These are phyloP conservation scores for Alentia gelatinosa DNA, from an alignment of 2,888 invertebrate species.

Conservation along the genomic window DNA sequence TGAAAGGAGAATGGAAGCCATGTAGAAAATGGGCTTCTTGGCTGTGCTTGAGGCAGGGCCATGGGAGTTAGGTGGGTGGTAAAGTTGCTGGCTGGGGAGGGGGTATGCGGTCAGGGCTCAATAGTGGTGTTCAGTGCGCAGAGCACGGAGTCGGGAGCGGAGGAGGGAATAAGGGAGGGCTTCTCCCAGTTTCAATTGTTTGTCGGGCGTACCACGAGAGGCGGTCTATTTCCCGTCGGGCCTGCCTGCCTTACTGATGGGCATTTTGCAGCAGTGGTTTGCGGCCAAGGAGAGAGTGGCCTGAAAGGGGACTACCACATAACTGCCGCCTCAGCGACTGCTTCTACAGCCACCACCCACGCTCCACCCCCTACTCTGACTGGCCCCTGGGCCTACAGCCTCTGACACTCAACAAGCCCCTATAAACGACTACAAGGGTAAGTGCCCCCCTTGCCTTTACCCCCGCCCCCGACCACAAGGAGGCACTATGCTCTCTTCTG, in stretches of 20 bases:
- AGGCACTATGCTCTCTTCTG: neutral
- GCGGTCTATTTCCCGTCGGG: slow-evolving; percentile 35
- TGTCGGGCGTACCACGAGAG: neutral
- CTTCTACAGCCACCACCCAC: neutral
- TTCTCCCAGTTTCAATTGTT: neutral
- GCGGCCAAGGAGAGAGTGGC: neutral
- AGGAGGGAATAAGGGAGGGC: too few species aligned
- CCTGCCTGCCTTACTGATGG: neutral
- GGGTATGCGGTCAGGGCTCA: neutral
- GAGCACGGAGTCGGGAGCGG: neutral
- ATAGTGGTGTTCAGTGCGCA: neutral
- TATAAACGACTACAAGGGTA: slow-evolving; percentile 28
- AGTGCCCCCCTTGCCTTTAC: neutral
- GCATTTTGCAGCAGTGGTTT: neutral
- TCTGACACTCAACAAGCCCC: neutral
- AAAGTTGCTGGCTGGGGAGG: neutral
- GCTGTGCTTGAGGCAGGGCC: neutral
- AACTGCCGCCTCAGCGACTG: neutral
- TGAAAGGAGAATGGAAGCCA: neutral
- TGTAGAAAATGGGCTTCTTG: neutral
- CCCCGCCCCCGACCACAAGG: neutral
- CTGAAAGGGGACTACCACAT: neutral
- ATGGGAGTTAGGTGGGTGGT: neutral
- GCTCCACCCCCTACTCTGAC: neutral
- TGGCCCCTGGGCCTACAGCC: neutral